Evolutionary conservation across 2,797 vertebrate genomes (phyloP).

Genomic region (Ptychobarbus kaznakovi): DNA sequence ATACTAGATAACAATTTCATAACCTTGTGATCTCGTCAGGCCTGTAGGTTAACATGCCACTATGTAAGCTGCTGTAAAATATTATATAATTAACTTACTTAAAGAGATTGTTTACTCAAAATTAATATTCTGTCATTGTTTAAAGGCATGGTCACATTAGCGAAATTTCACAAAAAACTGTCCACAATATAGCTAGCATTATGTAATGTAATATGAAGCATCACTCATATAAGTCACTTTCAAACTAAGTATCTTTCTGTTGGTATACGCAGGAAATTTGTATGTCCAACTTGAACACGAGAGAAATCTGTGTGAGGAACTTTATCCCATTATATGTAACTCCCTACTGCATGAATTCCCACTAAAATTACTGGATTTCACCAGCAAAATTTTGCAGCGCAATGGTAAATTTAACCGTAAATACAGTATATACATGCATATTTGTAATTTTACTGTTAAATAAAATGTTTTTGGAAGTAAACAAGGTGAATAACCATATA

Average conservation of each 20-base stretch:
- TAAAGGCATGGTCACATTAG: not conserved
- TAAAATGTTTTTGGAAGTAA: not conserved
- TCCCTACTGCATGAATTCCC: no score
- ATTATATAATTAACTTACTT: conserved; percentile 6
- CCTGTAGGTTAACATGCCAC: not conserved
- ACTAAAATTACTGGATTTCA: no score
- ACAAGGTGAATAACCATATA: not conserved
- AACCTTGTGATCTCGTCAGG: conserved; percentile 2
- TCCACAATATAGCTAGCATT: not conserved
- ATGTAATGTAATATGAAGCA: not conserved
- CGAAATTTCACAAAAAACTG: not conserved
- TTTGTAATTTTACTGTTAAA: not conserved
- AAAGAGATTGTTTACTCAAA: not conserved
- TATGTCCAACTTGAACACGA: not conserved
- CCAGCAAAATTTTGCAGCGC: no score
- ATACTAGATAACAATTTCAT: not conserved
- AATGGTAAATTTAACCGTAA: no score
- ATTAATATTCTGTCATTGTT: not conserved
- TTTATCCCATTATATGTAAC: not conserved
- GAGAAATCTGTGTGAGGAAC: not conserved
- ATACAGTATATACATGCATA: no score
- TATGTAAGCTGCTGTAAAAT: not conserved
- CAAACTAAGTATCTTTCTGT: not conserved
- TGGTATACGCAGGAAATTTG: not conserved
- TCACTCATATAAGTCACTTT: not conserved